Evolutionary conservation across 2,113 vertebrate species (phyloP).

Genomic region (Progne subis): DNA sequence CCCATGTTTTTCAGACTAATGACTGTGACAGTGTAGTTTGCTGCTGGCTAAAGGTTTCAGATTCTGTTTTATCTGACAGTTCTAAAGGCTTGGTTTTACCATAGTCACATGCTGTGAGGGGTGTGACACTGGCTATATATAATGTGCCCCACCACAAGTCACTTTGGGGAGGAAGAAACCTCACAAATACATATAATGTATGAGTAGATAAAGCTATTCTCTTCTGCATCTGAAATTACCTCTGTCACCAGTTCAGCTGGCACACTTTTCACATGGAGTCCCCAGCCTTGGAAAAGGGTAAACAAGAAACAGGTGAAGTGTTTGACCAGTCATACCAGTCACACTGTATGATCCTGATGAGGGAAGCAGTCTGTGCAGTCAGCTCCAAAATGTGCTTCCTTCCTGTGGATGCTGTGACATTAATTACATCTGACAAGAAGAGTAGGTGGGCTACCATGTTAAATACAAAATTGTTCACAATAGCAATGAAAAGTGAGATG

Average conservation of each 20-base stretch:
- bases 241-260: neutral
- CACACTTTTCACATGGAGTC: neutral
- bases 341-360: neutral
- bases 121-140: neutral
- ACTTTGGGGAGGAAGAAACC: neutral
- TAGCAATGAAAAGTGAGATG: neutral
- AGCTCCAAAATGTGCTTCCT: neutral
- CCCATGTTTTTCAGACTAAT: neutral
- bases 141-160: neutral
- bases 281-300: neutral
- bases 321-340: neutral
- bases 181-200: neutral
- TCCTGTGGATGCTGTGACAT: neutral
- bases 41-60: slow-evolving; percentile 16
- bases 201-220: neutral
- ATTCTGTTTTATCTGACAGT: neutral
- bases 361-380: neutral
- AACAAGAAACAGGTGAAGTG: neutral
- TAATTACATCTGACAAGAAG: neutral
- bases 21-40: neutral
- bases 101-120: neutral
- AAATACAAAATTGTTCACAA: neutral
- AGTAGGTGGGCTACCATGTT: neutral
- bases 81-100: neutral
- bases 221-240: neutral